Evolutionary conservation across 2,113 vertebrate species (phyloP), one percentile per base, ranked within the genome.

Genomic region (Ginglymostoma cirratum): DNA sequence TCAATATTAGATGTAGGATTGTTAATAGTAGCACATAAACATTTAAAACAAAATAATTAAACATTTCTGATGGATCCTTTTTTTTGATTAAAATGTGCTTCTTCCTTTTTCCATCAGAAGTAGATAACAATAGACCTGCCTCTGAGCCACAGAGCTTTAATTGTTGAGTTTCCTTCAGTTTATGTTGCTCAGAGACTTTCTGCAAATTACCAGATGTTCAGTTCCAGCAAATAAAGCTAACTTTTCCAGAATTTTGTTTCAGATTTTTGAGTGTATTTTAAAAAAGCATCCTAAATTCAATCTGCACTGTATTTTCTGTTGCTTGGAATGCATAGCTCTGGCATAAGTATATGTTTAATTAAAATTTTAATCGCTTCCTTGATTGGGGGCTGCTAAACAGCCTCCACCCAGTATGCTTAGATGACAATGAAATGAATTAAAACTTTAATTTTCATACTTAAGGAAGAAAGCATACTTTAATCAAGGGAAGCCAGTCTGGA

Each of bases 31-130:
- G n/a, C 52, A 17, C 10, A 45, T n/a, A 66, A 38, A 19, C 17
- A 93, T 92, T 34, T 65, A 66, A n/a, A 66, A 92, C 66, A 92
- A 21, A 66, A 92, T 80, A 15, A 80, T n/a, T 92, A 92, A 90
- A n/a, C 14, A 4, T 92, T n/a, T 6, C 89, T 92, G 8, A 61
- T 90, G 30, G 30, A 65, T 30, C 61, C 4, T 17, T 7, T 34
- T 61, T 30, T 65, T 93, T 93, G 6, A 17, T 66, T 93, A 34
- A 55, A 61, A 55, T 34, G 14, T 90, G 89, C 21, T 4, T 21
- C 17, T 92, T 61, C 3, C 34, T 23, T 93, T 66, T 66, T 38
- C 17, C 61, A 65, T 24, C 34, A 66, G 19, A 38, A 34, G 1
- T 42, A 14, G 15, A 67, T 66, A 66, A 93, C 38, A 93, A 45